Evolutionary conservation across 2,113 vertebrate species (phyloP).

Genomic region (Indicator maculatus): DNA sequence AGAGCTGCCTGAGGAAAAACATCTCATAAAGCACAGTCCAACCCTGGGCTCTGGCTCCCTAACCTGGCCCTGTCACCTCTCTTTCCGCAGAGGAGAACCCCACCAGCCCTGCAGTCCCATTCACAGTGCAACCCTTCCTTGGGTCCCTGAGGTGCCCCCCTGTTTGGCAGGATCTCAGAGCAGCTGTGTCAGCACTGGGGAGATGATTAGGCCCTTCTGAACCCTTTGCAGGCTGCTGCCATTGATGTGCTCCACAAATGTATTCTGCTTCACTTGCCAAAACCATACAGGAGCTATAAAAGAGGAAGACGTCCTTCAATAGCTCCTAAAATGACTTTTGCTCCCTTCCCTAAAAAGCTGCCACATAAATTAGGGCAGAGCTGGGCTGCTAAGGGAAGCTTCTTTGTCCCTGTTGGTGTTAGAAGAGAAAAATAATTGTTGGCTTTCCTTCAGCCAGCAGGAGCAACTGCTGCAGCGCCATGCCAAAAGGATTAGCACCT

Average conservation of each 20-base stretch:
- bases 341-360: conserved; percentile 51
- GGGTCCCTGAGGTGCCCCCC: neutral
- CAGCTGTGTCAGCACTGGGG: neutral
- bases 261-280: conserved; percentile 24
- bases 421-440: conserved; percentile 65
- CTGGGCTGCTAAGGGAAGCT: conserved; percentile 26
- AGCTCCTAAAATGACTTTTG: conserved; percentile 59
- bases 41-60: neutral
- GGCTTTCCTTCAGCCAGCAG: conserved; percentile 49
- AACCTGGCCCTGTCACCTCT: neutral
- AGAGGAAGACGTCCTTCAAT: neutral
- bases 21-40: neutral
- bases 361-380: conserved; percentile 46
- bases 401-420: conserved; percentile 26
- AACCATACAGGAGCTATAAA: conserved; percentile 23
- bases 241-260: conserved; percentile 23
- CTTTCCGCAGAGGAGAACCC: neutral
- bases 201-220: neutral
- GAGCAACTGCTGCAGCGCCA: conserved; percentile 34
- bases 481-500: conserved; percentile 61
- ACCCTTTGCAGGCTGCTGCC: neutral
- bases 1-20: neutral
- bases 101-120: neutral
- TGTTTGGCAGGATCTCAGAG: neutral
- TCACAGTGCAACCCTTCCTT: neutral